Evolutionary conservation across 2,797 vertebrate genomes (phyloP), one percentile per base, ranked within the genome.

Genomic region (Lithobates pipiens): DNA sequence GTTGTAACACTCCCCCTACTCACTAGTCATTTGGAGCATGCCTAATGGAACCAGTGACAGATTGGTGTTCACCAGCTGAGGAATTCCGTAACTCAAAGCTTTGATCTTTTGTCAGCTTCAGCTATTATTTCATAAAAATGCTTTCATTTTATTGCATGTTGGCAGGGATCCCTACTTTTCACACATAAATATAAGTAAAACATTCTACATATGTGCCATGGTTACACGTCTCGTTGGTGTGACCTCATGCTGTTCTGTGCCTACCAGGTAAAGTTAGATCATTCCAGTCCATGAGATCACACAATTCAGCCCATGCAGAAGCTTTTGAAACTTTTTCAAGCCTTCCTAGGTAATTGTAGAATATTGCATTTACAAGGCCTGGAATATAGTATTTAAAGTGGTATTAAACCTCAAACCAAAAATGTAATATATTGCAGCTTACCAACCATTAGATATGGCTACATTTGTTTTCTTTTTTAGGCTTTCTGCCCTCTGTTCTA

Each of bases 21-120:
- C 89, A 80, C 84, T 89, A 89, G 90, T 88, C 89, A 82, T 85
- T 91, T 90, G 89, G 88, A 82, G 88, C 88, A 84, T 85, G 90
- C 88, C 89, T 92, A 89, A 91, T 92, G 88, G 89, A 82, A 75
- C 10, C 85, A 86, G 73, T 92, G 92, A 91, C 91, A 91, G 92
- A 89, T 89, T 18, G 84, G 70, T 83, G 86, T 73, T 91, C 88
- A 82, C 86, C 0, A 7, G 27, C 88, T 80, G 89, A 85, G 76
- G 0, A 86, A 57, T 0, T 0, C 77, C 54, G 87, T 80, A 77
- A 72, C 21, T 0, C 69, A 36, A 3, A 23, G 76, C 76, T 85
- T 72, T 78, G 34, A 85, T 72, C 65, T 85, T 63, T 85, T 78
- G 76, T 85, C 46, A 73, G 36, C 72, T 78, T 79, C 50, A 25